Evolutionary conservation across 2,797 vertebrate species (phyloP).

Genomic region (Clarias laeviceps): DNA sequence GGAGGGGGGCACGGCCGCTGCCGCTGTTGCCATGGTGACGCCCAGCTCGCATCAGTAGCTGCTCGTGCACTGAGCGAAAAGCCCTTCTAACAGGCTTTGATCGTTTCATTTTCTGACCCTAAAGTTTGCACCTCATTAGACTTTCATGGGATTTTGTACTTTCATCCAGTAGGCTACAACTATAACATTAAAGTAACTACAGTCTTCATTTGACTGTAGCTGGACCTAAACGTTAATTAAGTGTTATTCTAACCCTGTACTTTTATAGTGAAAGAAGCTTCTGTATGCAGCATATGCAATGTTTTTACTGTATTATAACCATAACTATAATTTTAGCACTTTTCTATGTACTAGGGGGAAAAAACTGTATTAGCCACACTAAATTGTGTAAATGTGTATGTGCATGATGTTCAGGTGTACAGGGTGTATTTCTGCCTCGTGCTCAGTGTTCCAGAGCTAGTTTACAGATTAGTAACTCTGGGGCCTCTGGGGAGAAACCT

Average conservation of each 20-base stretch:
- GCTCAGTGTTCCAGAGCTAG: background rate
- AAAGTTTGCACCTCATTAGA: background rate
- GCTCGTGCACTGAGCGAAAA: background rate
- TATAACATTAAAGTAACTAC: background rate
- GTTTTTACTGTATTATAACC: background rate
- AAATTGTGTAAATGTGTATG: background rate
- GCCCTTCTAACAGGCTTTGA: background rate
- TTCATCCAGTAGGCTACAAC: background rate
- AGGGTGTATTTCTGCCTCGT: background rate
- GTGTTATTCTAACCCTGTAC: slow-evolving; percentile 1
- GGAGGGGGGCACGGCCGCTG: slow-evolving; percentile 35
- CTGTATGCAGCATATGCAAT: background rate
- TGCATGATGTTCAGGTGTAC: background rate
- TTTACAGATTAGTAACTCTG: background rate
- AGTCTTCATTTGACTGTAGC: background rate
- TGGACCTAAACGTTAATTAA: background rate
- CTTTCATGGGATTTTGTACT: background rate
- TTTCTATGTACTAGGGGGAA: background rate
- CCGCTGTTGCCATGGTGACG: slow-evolving; percentile 63
- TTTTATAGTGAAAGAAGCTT: background rate
- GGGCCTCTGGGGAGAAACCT: background rate
- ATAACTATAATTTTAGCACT: background rate
- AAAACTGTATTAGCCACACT: background rate
- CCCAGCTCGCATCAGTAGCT: slow-evolving; percentile 36
- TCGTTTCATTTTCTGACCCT: background rate